Base-by-base conservation (phyloP, 1,140 invertebrate species). In the Diachasma alloeum region DNA sequence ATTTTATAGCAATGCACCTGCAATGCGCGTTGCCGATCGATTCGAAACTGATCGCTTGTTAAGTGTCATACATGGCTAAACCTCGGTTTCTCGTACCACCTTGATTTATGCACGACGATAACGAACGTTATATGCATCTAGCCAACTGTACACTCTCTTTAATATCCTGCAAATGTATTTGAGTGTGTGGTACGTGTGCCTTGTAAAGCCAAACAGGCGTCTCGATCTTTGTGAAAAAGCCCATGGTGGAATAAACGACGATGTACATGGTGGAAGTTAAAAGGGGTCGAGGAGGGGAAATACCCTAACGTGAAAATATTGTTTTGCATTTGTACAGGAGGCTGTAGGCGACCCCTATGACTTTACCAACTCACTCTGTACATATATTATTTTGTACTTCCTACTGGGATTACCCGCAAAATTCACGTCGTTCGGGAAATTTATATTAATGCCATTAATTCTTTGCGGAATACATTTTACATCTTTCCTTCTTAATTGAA, bases 21-120 rank as follows among this genome's bases (percentile, higher is more conserved):
- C 59, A 63, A 63, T 42, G 72, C 56, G 75, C 59, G 68, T 59
- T 56, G 42, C 13, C 56, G 71, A 53, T 53, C 69, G 74, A 76
- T 76, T 48, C 68, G 74, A 71, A 76, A 63, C 74, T 76, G 75
- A 76, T 76, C 75, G 75, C 75, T 76, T 76, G 75, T 76, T 72
- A 76, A 71, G 75, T 76, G 75, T 76, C 75, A 76, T 76, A 76
- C 75, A 63, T 63, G 59, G 75, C 70, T 71, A 67, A 69, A 76
- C 46, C 68, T 59, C 67, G 68, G 67, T 66, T 44, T 66, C 48
- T 70, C 44, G 48, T 69, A 72, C 70, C 68, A 31, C 75, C 68
- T 76, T 76, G 75, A 76, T 76, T 76, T 76, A 76, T 76, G 59
- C 68, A 76, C 75, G 56, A 70, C 44, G 75, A 76, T 76, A 76